Conservation (phyloP, 2,888 invertebrate species). For the Ametastegia equiseti region DNA sequence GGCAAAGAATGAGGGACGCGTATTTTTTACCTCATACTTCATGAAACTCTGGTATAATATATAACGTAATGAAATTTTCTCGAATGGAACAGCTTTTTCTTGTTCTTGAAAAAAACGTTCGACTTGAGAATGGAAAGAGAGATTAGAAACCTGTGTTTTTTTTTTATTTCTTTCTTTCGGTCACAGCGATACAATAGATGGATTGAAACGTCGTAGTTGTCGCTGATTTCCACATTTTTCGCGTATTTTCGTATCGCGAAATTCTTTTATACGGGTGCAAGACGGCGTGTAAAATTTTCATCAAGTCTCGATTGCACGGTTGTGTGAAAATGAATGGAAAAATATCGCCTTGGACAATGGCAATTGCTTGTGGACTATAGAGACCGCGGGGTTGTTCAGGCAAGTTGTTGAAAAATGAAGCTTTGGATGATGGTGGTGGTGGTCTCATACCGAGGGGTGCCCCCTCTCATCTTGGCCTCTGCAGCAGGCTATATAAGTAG, state of each 20-base stretch:
- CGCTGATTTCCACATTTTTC: neutral
- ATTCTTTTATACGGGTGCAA: neutral
- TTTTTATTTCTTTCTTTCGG: too few species aligned
- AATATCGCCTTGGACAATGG: constrained; percentile 29
- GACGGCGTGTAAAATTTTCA: neutral
- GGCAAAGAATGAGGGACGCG: too few species aligned
- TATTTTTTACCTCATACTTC: too few species aligned
- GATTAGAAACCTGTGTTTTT: too few species aligned
- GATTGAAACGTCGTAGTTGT: too few species aligned
- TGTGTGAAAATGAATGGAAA: constrained; percentile 22
- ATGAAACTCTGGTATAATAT: neutral
- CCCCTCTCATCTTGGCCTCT: neutral
- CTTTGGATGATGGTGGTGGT: neutral
- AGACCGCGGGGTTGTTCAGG: too few species aligned
- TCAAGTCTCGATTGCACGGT: neutral
- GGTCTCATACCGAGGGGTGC: constrained; percentile 8
- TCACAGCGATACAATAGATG: neutral
- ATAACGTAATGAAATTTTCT: neutral
- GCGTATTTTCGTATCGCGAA: neutral
- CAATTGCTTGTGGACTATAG: too few species aligned
- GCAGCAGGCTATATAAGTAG: constrained; percentile 43
- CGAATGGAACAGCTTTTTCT: neutral
- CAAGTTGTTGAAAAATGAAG: constrained; percentile 40
- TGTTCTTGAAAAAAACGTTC: too few species aligned
- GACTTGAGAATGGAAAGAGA: neutral